Evolutionary conservation across 1,140 invertebrate genomes (phyloP).

Genomic region (Macrocentrus cingulum): DNA sequence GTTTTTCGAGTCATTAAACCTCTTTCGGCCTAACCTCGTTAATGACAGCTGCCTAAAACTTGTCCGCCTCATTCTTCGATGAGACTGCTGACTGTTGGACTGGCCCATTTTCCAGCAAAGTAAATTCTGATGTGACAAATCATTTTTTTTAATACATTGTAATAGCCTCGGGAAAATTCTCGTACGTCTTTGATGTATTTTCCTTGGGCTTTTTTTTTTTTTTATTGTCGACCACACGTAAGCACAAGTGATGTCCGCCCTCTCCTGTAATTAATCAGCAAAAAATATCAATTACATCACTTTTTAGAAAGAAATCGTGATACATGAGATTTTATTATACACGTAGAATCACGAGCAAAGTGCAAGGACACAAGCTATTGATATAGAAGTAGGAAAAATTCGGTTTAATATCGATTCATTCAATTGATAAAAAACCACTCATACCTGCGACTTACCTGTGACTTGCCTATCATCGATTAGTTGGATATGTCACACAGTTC

Average conservation of each 20-base stretch:
- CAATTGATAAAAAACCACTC: conserved; percentile 25
- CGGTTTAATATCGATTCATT: conserved; percentile 18
- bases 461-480: conserved; percentile 7
- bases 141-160: too few relatives aligned
- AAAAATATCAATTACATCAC: conserved; percentile 10
- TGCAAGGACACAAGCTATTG: conserved; percentile 26
- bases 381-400: neutral
- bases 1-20: conserved; percentile 29
- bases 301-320: conserved; percentile 9
- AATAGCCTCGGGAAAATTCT: too few relatives aligned
- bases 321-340: conserved; percentile 23
- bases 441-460: conserved; percentile 15
- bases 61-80: conserved; percentile 18
- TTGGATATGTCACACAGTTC: too few relatives aligned
- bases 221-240: neutral
- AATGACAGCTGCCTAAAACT: conserved; percentile 23
- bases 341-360: conserved; percentile 21
- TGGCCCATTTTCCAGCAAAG: conserved; percentile 28
- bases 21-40: conserved; percentile 20
- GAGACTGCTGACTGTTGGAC: conserved; percentile 26
- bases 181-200: too few relatives aligned
- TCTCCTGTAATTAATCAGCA: neutral
- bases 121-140: neutral
- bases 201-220: too few relatives aligned
- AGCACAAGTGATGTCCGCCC: neutral